Percentiles rank a stretch among this genome's conserved stretches.
phyloP scores from a whole-genome alignment of 64 coral and sea anemone genomes.

The Hydrozoanthus tunicans region DNA sequence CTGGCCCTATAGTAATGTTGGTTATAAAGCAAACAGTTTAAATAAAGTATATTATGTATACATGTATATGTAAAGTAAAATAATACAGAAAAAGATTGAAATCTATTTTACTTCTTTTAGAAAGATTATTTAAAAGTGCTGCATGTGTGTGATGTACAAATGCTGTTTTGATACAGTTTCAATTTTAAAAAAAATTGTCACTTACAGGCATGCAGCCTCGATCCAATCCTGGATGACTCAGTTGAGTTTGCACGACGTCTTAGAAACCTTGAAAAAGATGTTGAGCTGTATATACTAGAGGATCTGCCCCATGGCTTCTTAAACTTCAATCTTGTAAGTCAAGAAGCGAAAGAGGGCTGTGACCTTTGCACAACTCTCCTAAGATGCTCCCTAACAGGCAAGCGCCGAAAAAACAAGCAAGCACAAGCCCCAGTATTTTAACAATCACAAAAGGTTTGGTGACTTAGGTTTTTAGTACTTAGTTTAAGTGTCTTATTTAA shows the following conservation, averaged over 20 bases:
- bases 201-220: conserved; percentile 82
- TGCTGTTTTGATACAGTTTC: background rate
- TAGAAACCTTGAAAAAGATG: conserved; percentile 68
- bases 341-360: conserved; percentile 90
- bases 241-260: conserved; percentile 93
- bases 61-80: too few relatives aligned
- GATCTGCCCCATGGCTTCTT: conserved; percentile 96
- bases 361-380: conserved; percentile 82
- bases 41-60: too few relatives aligned
- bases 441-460: background rate
- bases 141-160: background rate
- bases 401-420: conserved; percentile 36
- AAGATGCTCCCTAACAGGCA: conserved; percentile 81
- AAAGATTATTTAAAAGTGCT: too few relatives aligned
- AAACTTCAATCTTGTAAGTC: conserved; percentile 89
- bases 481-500: too few relatives aligned
- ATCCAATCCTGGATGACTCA: conserved; percentile 93
- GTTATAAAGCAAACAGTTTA: too few relatives aligned
- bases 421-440: conserved; percentile 76
- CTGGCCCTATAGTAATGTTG: too few relatives aligned
- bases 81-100: too few relatives aligned
- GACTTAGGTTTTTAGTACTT: background rate
- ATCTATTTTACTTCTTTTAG: too few relatives aligned
- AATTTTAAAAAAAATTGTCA: conserved; percentile 4
- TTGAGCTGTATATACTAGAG: conserved; percentile 89